These are phyloP conservation scores for Oegoconia quadripuncta DNA, from an alignment of 2,888 invertebrate species.

Conservation along the genomic window DNA sequence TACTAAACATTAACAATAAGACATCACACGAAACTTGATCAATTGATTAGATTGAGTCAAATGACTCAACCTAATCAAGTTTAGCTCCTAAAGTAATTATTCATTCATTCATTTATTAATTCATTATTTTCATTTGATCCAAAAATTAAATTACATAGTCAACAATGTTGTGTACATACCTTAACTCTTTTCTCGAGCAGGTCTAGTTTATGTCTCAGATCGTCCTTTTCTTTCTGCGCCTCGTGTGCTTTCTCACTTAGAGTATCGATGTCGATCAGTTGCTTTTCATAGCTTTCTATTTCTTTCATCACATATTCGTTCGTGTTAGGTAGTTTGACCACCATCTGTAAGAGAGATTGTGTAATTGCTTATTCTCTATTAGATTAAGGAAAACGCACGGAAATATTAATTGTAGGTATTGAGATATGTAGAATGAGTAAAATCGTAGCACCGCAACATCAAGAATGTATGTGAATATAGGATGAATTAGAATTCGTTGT, in stretches of 20 bases:
- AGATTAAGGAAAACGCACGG: neutral
- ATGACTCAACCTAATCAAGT: no score
- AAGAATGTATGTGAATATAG: no score
- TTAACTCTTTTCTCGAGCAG: conserved; percentile 85
- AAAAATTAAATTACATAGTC: no score
- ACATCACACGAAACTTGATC: no score
- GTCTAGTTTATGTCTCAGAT: conserved; percentile 82
- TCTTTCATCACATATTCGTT: conserved; percentile 83
- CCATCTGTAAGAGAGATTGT: conserved; percentile 67
- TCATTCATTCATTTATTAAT: no score
- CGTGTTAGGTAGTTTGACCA: conserved; percentile 81
- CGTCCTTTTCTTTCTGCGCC: conserved; percentile 83
- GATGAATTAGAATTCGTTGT: no score
- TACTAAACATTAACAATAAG: no score
- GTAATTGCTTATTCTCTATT: neutral
- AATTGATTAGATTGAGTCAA: no score
- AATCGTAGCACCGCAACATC: no score
- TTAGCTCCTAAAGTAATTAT: no score
- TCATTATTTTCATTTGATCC: no score
- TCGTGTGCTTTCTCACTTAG: conserved; percentile 84
- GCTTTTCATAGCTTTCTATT: conserved; percentile 86
- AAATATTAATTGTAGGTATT: neutral
- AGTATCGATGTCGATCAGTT: conserved; percentile 88
- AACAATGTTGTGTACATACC: conserved; percentile 49
- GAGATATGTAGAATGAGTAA: neutral